Base-by-base conservation (phyloP, 2,113 vertebrate species). In the Mesocricetus auratus region DNA sequence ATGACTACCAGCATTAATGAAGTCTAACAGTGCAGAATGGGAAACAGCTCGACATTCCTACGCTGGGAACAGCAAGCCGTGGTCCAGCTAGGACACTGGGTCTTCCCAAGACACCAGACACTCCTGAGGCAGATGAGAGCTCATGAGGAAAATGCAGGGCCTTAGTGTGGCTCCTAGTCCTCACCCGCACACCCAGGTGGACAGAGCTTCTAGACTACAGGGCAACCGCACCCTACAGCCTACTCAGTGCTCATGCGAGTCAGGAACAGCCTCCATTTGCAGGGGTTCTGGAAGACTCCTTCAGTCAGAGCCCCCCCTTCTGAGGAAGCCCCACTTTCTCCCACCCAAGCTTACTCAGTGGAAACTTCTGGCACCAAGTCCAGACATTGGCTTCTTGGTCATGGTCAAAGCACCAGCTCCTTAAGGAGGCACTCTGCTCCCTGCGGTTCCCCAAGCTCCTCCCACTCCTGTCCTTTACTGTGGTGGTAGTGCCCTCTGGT, bases 41-140 rank as follows among this genome's bases (percentile, higher is more conserved):
- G 36, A 47, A 45, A n/a, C 7, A 33, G 33, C 68, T 24, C 29
- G 0, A 7, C 17, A 22, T 2, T 58, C 71, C 89, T 26, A 1
- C 39, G 62, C 45, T n/a, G 39, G 7, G 90, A 77, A 74, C 1
- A 56, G 93, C 56, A 53, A 75, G 71, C 17, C 2, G 21, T 0
- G 15, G 39, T 5, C 12, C 45, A 15, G 29, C 64, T 0, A 8
- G 31, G 5, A 4, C 42, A 31, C 0, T 21, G 10, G 66, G 81
- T 74, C n/a, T 87, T 31, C 0, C 0, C 0, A 19, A 33, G 42
- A 45, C 45, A 26, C 15, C 45, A n/a, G n/a, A n/a, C 3, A 39
- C 24, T 42, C 1, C 3, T 6, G 15, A 3, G 0, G 12, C 58
- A 1, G 7, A 29, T 0, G 1, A 4, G 60, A 24, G 90, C 24